These are phyloP conservation scores for Anneissia japonica DNA, from an alignment of 35 echinoderm and acorn worm species.

Conservation along the genomic window DNA sequence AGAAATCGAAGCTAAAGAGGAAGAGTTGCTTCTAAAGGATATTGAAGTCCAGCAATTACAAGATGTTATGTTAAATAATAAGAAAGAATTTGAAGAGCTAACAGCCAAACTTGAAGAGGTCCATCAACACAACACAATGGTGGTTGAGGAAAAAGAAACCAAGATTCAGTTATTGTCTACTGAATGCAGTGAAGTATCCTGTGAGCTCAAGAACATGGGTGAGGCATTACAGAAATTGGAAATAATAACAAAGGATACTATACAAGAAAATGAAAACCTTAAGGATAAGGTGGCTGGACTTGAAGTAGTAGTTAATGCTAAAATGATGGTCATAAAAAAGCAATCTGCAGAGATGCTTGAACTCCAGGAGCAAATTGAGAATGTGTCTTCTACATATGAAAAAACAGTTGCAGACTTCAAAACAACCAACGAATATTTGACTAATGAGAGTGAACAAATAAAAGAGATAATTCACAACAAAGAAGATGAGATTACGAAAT, in stretches of 20 bases:
- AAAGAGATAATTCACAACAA: conserved; percentile 33
- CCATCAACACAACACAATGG: background rate
- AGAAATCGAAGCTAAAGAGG: background rate
- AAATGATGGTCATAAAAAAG: background rate
- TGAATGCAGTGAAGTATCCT: background rate
- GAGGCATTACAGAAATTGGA: background rate
- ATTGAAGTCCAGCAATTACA: background rate
- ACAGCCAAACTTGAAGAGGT: background rate
- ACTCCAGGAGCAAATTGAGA: background rate
- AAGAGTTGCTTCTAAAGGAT: background rate
- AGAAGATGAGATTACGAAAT: conserved; percentile 4
- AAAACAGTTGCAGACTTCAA: background rate
- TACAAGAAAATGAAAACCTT: background rate
- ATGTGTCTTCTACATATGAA: background rate
- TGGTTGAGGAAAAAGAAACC: background rate
- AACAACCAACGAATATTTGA: conserved; percentile 21
- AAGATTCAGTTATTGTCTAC: background rate
- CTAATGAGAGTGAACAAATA: background rate
- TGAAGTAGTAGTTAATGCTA: background rate
- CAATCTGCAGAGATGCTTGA: background rate
- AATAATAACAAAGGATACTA: background rate
- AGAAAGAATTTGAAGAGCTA: background rate
- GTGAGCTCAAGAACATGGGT: background rate
- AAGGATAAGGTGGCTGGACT: background rate
- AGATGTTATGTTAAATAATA: background rate